Evolutionary conservation across 2,113 vertebrate species (phyloP), one percentile per base, ranked within the genome.

Genomic region (Mohoua ochrocephala): DNA sequence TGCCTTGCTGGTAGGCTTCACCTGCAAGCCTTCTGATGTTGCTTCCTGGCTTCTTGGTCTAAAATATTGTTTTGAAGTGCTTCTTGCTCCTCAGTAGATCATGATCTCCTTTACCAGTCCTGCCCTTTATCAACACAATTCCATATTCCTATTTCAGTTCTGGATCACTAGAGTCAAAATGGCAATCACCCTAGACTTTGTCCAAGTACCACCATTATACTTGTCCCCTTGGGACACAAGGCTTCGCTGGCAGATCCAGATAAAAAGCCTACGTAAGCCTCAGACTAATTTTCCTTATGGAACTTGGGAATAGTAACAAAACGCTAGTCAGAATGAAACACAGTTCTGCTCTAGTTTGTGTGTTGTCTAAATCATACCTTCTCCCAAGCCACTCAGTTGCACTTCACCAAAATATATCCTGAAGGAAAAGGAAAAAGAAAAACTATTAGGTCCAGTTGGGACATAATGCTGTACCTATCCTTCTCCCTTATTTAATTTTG

Each of bases 351-450:
- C 26, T 80, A 67, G 31, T 74, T 79, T 77, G 11, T 37, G 33
- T 45, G 45, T 65, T 85, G 73, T 42, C 27, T 70, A 81, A 81
- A 54, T 67, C 97, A 69, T 98, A 99, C 99, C 99, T 99, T 99
- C 99, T 97, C 99, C 99, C 96, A 99, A 97, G 95, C 99, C 99
- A 79, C 97, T 98, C 95, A 99, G 98, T 41, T 99, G 99, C n/a
- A 99, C 99, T 97, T 99, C 99, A 33, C 99, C 99, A 94, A 99
- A 99, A 97, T 99, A 99, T 97, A 99, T 99, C 97, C 99, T 99
- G 92, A n/a, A 92, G 49, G 28, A 85, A 97, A 13, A 95, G 9
- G 68, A 68, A 88, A 89, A 67, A 92, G 27, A 68, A 95, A 81
- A 80, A 4, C 7, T 74, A 30, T 95, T 89, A 95, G 59, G 42